Base-by-base conservation (phyloP, 2,113 vertebrate species). In the Erpornis zantholeuca region DNA sequence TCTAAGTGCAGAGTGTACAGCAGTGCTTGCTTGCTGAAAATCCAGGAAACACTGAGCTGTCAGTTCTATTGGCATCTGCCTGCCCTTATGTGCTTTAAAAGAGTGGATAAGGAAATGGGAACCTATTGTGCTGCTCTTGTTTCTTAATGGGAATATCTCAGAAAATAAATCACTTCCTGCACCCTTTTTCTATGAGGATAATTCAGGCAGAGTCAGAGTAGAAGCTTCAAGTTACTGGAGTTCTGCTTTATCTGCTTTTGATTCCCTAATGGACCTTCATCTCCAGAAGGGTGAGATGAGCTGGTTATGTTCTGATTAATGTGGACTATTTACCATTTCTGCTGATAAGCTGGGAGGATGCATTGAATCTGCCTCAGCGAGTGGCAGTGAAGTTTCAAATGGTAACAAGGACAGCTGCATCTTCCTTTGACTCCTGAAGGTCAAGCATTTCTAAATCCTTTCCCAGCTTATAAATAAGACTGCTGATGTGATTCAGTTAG, bases 371-470 rank as follows among this genome's bases (percentile, higher is more conserved):
- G 53, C 66, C 42, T 96, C 86, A 61, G 83, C 83, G 90, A 97
- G 95, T 91, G 95, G 88, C 91, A 94, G 82, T 82, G 78, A 93
- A 69, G 81, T 95, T 90, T 94, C 82, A 92, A 28, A 53, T 31
- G 42, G 81, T 93, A 91, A 92, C 14, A 0, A 94, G 93, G 83
- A 93, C 78, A 96, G 79, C 90, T 84, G 84, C 82, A 47, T 94
- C 88, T 92, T 85, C 89, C 70, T 83, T 65, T 79, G 92, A 88
- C 88, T 96, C 44, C 38, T 95, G 90, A 97, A 97, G 94, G 97
- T 97, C 95, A 96, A 95, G 69, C 19, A n/a, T 89, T 96, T 94
- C 82, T 95, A 95, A 96, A 94, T 86, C 94, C 75, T 95, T 60
- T 90, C 63, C 38, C 54, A 69, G 83, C 52, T 97, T 96, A 96